A percentile compares a stretch with the other conserved stretches of the same genome.
Evolutionary conservation across 1,140 invertebrate species (phyloP).

Genomic region (Piezodorus guildinii): DNA sequence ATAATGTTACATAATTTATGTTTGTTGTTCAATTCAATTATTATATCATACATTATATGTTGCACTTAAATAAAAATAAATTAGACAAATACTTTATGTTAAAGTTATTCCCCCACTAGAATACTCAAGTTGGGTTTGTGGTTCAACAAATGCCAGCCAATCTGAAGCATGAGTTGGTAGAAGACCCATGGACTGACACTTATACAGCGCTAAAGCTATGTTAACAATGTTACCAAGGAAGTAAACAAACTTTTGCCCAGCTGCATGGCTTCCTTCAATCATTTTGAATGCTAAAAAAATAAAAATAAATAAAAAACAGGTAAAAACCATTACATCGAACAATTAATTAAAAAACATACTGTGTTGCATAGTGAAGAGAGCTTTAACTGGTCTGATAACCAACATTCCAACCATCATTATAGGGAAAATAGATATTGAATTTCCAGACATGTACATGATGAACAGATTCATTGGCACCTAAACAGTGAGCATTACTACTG

Average conservation of each 20-base stretch:
- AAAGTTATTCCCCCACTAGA: slow-evolving; percentile 73
- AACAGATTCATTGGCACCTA: slow-evolving; percentile 96
- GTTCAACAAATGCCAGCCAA: slow-evolving; percentile 96
- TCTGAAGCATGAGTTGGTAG: slow-evolving; percentile 95
- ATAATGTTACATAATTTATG: slow-evolving; percentile 2
- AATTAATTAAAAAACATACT: slow-evolving; percentile 34
- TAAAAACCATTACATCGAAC: not conserved
- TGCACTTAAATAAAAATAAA: not conserved
- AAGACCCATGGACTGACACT: slow-evolving; percentile 97
- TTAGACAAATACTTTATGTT: slow-evolving; percentile 34
- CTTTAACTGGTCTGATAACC: slow-evolving; percentile 88
- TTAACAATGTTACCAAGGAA: slow-evolving; percentile 90
- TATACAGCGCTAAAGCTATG: slow-evolving; percentile 87
- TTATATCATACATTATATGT: too few relatives aligned
- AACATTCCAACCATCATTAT: slow-evolving; percentile 99
- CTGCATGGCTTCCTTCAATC: slow-evolving; percentile 85
- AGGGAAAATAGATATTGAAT: slow-evolving; percentile 97
- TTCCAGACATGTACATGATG: slow-evolving; percentile 99
- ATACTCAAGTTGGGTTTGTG: slow-evolving; percentile 75
- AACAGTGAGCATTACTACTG: slow-evolving; percentile 19
- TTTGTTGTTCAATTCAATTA: not conserved
- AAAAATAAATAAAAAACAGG: not conserved
- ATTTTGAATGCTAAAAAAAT: slow-evolving; percentile 70
- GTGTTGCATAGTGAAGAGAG: slow-evolving; percentile 77
- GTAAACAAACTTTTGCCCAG: slow-evolving; percentile 88